Evolutionary conservation across 92 coral and sea anemone species (phyloP), one percentile per base, ranked within the genome.

Genomic region (Desmophyllum pertusum): DNA sequence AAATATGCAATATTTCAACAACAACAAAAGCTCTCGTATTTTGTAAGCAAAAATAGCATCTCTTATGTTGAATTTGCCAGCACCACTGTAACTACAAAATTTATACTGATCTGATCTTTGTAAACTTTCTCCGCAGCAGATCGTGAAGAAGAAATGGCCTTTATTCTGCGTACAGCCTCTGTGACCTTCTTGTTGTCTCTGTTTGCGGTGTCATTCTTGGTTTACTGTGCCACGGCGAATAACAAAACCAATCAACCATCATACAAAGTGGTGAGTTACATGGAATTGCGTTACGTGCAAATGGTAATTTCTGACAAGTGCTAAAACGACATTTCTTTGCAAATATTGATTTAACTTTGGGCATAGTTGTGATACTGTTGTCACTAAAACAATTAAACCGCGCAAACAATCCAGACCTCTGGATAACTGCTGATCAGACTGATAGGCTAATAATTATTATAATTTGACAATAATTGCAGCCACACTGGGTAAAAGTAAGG

Each of bases 191-290:
- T 48, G 78, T 29, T 73, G 11, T 46, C n/a, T 0, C 9, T 73
- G 19, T 73, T 46, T 15, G 62, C 42, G 78, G 19, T 48, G 38
- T 48, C 40, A 13, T 14, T 31, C n/a, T 48, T 31, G 63, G 6
- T 31, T 30, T 45, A 5, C 36, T 48, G 31, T 29, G 11, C 39
- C 78, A 48, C 62, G 36, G 78, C 78, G 35, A 11, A 46, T 51
- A 73, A 46, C 62, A 73, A 73, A 50, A 45, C 78, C 39, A 73
- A 33, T 27, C 63, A 73, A 73, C 78, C 78, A 19, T 73, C 78
- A 2, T 29, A 29, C 63, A 48, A 73, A n/a, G 33, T 73, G 63
- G 78, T 73, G 19, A 27, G 77, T 73, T 4, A 23, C 33, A 59
- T 0, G 3, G 15, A 0, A 1, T 9, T 30, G 1, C 39, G 38